A percentile compares a stretch with the other conserved stretches of the same genome.
Conservation (phyloP, 2,888 invertebrate species). For the Amphipoea oculea region DNA sequence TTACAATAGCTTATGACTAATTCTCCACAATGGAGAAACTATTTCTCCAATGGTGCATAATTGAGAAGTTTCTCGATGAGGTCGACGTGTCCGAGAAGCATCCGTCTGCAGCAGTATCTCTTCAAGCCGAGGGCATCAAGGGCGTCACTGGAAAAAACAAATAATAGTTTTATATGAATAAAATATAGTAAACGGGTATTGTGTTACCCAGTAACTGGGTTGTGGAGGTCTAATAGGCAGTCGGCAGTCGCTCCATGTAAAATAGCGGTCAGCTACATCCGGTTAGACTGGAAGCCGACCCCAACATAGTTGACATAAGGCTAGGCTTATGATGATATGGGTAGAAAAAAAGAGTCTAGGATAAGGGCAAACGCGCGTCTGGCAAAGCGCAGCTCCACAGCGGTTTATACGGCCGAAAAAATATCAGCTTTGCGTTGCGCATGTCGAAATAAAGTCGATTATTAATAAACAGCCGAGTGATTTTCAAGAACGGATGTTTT, state of each 20-base stretch:
- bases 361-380: background rate
- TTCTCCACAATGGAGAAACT: slow-evolving; percentile 66
- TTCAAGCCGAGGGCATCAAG: slow-evolving; percentile 98
- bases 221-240: background rate
- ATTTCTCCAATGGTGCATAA: slow-evolving; percentile 99
- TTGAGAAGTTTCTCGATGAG: slow-evolving; percentile 99
- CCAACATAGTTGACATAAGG: no score
- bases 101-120: slow-evolving; percentile 98
- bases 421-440: background rate
- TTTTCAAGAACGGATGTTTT: no score
- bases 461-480: background rate
- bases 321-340: no score
- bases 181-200: background rate
- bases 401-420: background rate
- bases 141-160: slow-evolving; percentile 94
- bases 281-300: no score
- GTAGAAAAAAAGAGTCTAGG: background rate
- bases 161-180: background rate
- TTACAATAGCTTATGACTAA: slow-evolving; percentile 43
- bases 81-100: slow-evolving; percentile 99
- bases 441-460: background rate
- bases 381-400: background rate
- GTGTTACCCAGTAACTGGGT: background rate
- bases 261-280: no score
- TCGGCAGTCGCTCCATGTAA: background rate